Percentiles rank a stretch among this genome's conserved stretches.
phyloP scores from a whole-genome alignment of 2,797 vertebrate genomes.

The Propithecus deckenii region DNA sequence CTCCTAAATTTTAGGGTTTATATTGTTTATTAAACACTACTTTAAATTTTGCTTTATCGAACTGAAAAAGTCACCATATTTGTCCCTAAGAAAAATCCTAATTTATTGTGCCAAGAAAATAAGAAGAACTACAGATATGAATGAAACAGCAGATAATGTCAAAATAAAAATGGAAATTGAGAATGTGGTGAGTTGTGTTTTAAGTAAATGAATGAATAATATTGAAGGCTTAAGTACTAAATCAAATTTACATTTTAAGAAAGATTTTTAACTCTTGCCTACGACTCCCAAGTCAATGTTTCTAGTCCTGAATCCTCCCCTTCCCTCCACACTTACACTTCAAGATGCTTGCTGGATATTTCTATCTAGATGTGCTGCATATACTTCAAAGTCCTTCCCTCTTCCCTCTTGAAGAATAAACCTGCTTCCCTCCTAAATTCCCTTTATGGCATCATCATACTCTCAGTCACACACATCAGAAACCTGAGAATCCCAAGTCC shows the following conservation, averaged over 20 bases:
- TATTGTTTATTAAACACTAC: neutral
- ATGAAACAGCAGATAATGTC: neutral
- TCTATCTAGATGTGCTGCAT: neutral
- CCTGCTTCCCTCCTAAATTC: neutral
- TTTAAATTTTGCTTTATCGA: conserved; percentile 34
- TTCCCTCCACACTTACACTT: neutral
- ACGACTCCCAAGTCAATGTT: neutral
- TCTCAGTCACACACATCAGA: neutral
- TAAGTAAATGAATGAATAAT: neutral
- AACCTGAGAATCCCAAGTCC: neutral
- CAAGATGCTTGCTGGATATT: neutral
- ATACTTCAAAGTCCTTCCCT: neutral
- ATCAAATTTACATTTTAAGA: neutral
- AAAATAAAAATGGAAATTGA: conserved; percentile 19
- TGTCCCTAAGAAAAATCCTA: neutral
- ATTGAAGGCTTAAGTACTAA: neutral
- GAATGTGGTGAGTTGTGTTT: neutral
- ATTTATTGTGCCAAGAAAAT: conserved; percentile 26
- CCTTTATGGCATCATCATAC: neutral
- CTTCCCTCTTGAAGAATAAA: neutral
- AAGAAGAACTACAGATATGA: neutral
- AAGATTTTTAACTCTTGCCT: neutral
- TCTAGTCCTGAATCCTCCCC: neutral
- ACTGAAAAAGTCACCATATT: neutral
- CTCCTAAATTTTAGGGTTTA: neutral